A percentile compares a stretch with the other conserved stretches of the same genome.
These are phyloP conservation scores for Hyalella azteca DNA, from an alignment of 2,888 invertebrate genomes.

Conservation along the genomic window DNA sequence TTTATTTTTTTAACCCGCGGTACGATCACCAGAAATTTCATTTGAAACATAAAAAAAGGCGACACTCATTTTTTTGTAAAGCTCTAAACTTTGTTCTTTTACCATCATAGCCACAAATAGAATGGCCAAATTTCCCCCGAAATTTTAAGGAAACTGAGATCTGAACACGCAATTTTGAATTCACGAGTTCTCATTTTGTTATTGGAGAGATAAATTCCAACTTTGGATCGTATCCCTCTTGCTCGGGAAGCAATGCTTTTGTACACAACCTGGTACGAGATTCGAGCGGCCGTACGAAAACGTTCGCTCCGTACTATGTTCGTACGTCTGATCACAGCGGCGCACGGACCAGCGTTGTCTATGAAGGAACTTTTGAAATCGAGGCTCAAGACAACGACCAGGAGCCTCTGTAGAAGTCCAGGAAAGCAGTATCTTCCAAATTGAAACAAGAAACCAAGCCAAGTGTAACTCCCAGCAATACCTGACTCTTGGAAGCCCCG, in stretches of 20 bases:
- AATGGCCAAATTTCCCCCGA: too few relatives aligned
- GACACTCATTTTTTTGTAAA: too few relatives aligned
- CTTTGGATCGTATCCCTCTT: neutral
- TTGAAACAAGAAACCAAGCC: conserved; percentile 33
- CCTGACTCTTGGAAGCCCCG: too few relatives aligned
- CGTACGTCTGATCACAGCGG: conserved; percentile 31
- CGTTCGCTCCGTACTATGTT: too few relatives aligned
- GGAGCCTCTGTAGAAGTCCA: conserved; percentile 17
- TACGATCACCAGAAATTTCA: too few relatives aligned
- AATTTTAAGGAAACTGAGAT: too few relatives aligned
- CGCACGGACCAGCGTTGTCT: conserved; percentile 5
- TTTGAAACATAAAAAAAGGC: too few relatives aligned
- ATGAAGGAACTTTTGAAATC: conserved; percentile 36
- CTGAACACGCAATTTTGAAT: neutral
- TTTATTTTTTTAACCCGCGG: too few relatives aligned
- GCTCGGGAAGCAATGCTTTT: neutral
- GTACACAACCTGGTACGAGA: neutral
- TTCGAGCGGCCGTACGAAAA: neutral
- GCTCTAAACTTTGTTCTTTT: too few relatives aligned
- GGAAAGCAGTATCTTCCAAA: conserved; percentile 28
- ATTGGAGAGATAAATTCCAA: neutral
- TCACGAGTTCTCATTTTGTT: neutral
- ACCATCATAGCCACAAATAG: too few relatives aligned
- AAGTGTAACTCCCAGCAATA: conserved; percentile 12
- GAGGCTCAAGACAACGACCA: conserved; percentile 30